These are phyloP conservation scores for Pseudonaja textilis DNA, from an alignment of 2,113 vertebrate species.

Conservation along the genomic window DNA sequence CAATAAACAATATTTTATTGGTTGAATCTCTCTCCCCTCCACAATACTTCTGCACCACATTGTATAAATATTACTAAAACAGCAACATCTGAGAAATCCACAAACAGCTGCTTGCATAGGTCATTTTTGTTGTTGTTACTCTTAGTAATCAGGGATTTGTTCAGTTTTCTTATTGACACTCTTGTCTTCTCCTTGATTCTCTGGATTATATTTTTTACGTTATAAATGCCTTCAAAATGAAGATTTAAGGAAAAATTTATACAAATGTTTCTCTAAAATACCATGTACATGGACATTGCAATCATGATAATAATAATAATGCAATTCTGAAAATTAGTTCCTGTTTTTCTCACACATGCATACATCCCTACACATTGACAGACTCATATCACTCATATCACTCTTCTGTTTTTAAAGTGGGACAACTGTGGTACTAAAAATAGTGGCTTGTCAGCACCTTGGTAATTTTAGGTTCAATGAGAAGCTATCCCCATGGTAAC, in stretches of 20 bases:
- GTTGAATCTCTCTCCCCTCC: too few species aligned
- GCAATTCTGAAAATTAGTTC: conserved; percentile 34
- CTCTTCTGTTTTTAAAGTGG: conserved; percentile 65
- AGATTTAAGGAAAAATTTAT: not conserved
- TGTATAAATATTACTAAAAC: not conserved
- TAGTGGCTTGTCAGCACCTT: conserved; percentile 65
- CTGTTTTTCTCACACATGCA: conserved; percentile 35
- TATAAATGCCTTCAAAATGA: not conserved
- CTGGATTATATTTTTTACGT: not conserved
- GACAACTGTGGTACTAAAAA: conserved; percentile 70
- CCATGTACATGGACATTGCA: too few species aligned
- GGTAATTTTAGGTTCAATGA: conserved; percentile 71
- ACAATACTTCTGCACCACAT: not conserved
- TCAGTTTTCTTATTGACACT: not conserved
- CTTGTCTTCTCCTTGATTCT: not conserved
- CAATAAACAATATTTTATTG: not conserved
- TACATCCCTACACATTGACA: conserved; percentile 47
- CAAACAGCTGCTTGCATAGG: not conserved
- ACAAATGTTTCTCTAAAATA: not conserved
- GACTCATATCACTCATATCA: conserved; percentile 50
- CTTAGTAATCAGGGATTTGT: not conserved
- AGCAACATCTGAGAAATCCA: not conserved
- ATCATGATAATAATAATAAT: conserved; percentile 19
- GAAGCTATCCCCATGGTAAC: conserved; percentile 69
- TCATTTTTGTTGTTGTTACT: not conserved